Evolutionary conservation across 2,888 invertebrate species (phyloP), one percentile per base, ranked within the genome.

Genomic region (Harpagoxenus sublaevis): DNA sequence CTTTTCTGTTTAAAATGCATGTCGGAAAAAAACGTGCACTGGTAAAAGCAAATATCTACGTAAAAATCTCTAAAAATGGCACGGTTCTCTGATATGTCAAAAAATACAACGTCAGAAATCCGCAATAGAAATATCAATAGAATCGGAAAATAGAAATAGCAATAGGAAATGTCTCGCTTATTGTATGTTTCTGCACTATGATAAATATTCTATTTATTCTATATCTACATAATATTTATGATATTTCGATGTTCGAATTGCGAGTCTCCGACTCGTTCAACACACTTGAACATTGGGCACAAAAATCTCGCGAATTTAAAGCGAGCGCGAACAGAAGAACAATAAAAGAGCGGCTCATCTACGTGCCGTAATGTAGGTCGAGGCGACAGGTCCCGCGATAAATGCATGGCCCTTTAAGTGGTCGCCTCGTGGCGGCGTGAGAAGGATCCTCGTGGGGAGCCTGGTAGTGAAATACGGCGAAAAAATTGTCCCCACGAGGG

Each of bases 401-500:
- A 90, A 89, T 88, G 79, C 83, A 83, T 73, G 84, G 68, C 35
- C 65, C 83, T 84, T 83, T 84, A 85, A 85, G 78, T 68, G 87
- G 71, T 86, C 73, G 73, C 78, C 23, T 66, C 35, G 68, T 68
- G 86, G 85, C 78, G 70, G 55, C 53, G 83, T 5, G 75, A 68
- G 62, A 79, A 71, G 71, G 53, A 71, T 83, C 31, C 63, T 70
- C 31, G 12, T 39, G 18, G 53, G 48, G 78, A 48, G 8, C n/a
- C 35, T 68, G 85, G 83, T 85, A 88, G 88, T 89, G 91, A 92
- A 92, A 91, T 92, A 92, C 92, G 85, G 87, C 68, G 87, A 88
- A 89, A 89, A 89, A 92, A 93, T 93, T 89, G 89, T 91, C 88
- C 89, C 89, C 91, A 63, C 65, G 86, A 75, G 89, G 82, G 9